These are phyloP conservation scores for Crotophaga sulcirostris DNA, from an alignment of 2,113 vertebrate species.

Conservation along the genomic window DNA sequence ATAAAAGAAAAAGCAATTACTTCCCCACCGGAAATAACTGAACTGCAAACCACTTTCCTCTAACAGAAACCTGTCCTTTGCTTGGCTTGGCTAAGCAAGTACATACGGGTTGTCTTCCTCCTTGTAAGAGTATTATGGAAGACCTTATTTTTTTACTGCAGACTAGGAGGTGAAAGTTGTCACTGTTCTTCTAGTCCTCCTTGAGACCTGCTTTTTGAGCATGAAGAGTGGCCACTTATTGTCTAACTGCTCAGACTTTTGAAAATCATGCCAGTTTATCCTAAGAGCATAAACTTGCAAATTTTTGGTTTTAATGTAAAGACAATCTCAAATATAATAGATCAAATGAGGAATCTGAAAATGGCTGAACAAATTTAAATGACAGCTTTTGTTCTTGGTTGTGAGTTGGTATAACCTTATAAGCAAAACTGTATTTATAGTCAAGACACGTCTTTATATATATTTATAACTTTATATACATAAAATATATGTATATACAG, in stretches of 20 bases:
- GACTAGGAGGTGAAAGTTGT: not conserved
- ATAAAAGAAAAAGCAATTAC: not conserved
- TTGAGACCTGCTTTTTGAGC: not conserved
- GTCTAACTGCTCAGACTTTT: not conserved
- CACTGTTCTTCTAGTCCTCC: not conserved
- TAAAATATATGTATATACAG: not conserved
- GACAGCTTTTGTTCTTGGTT: not conserved
- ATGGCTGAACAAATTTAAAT: not conserved
- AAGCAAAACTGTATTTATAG: not conserved
- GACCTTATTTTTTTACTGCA: not conserved
- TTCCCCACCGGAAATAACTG: not conserved
- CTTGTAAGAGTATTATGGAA: not conserved
- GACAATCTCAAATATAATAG: not conserved
- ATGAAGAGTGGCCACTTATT: not conserved
- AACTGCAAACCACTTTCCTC: not conserved
- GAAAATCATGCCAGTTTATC: not conserved
- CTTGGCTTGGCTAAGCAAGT: not conserved
- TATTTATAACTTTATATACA: not conserved
- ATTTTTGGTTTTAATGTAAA: not conserved
- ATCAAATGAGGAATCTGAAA: not conserved
- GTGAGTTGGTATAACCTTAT: not conserved
- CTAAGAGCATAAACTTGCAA: not conserved
- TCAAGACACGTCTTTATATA: not conserved
- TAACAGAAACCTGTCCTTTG: not conserved
- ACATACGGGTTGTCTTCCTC: not conserved